These are phyloP conservation scores for Ephydatia muelleri DNA, from an alignment of 37 sponge, comb jelly and placozoan genomes.

Conservation along the genomic window DNA sequence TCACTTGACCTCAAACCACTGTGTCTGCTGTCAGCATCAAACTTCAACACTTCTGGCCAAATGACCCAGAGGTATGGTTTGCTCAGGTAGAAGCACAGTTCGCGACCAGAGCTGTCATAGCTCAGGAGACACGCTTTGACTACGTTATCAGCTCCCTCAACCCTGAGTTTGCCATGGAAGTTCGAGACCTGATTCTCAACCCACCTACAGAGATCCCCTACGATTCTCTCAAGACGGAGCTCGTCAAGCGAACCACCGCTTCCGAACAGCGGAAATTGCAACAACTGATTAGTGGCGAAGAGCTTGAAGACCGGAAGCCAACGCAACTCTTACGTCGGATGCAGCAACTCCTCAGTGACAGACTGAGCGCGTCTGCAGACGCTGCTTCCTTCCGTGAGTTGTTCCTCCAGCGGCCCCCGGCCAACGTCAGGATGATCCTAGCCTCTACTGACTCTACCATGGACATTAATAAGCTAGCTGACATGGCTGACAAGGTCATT, in stretches of 20 bases:
- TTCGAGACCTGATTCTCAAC: conserved; percentile 46
- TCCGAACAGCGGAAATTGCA: conserved; percentile 22
- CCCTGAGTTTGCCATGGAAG: conserved; percentile 59
- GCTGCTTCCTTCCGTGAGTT: conserved; percentile 35
- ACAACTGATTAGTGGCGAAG: conserved; percentile 26
- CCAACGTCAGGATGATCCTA: conserved; percentile 66
- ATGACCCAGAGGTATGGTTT: conserved; percentile 63
- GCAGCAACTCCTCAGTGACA: conserved; percentile 65
- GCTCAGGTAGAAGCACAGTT: conserved; percentile 76
- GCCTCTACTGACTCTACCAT: conserved; percentile 33
- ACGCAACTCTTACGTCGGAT: conserved; percentile 58
- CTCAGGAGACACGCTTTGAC: conserved; percentile 44
- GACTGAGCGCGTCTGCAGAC: background rate
- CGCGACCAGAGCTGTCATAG: conserved; percentile 32
- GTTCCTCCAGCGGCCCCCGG: conserved; percentile 62
- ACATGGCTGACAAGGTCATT: conserved; percentile 55
- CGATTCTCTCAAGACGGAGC: conserved; percentile 33
- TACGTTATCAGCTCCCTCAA: conserved; percentile 41
- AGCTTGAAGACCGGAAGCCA: conserved; percentile 60
- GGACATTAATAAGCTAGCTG: conserved; percentile 39
- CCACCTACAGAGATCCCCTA: conserved; percentile 42
- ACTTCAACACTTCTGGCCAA: conserved; percentile 74
- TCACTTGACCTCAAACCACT: background rate
- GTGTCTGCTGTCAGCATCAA: conserved; percentile 44
- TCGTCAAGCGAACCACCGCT: conserved; percentile 47